Evolutionary conservation across 2,113 vertebrate genomes (phyloP), one percentile per base, ranked within the genome.

Genomic region (Melanotaenia duboulayi): DNA sequence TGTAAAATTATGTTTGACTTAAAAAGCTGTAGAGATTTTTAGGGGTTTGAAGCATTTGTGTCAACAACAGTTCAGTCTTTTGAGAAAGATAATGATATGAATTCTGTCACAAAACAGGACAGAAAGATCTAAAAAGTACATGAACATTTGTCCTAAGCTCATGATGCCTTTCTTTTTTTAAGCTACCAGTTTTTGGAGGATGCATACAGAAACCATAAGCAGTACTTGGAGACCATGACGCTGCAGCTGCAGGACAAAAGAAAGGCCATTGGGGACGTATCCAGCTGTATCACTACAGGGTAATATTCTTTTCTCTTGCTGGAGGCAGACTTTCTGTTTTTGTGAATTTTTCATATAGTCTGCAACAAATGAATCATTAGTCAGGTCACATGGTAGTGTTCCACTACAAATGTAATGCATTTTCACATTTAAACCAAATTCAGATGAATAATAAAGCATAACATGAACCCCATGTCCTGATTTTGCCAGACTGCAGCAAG

Each of bases 101-200:
- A 13, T 42, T 13, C 39, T 42, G 11, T 12, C 13, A 2, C 39
- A 42, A 42, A 42, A 3, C 12, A 42, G 39, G 13, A 42, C 40
- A 4, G 13, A 35, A 49, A n/a, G 9, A 64, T 3, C 3, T 13
- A 7, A 25, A 35, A 19, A 16, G 7, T 19, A 4, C 3, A 16
- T 11, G 14, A 11, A 8, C 4, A 46, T 1, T 20, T 40, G 22
- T 65, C 10, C 10, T 54, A 2, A 22, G 22, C 10, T 63, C 0
- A 48, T 39, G 7, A 48, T 42, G 7, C 3, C 59, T 24, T 23
- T 13, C 14, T 68, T 72, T 75, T 77, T 78, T 48, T 76, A 74
- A 99, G 98, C 82, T 99, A 99, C 55, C 98, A 99, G 84, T 99
- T 99, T 93, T 93, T 99, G 87, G 97, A 99, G 88, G 98, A 99